Conservation (phyloP, 53 echinoderm and acorn worm genomes). For the Antedon mediterranea region DNA sequence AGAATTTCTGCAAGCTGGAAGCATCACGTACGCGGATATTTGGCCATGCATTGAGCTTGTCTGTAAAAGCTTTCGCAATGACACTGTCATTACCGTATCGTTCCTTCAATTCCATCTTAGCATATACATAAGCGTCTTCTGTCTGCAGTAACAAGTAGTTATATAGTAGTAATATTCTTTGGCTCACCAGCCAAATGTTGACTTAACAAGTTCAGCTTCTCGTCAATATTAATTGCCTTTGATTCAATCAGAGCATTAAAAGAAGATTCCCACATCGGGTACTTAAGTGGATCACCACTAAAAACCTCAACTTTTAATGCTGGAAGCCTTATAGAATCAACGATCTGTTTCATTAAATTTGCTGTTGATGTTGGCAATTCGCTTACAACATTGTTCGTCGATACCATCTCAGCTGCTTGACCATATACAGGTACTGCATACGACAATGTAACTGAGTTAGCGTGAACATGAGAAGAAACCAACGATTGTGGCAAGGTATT, state of each 20-base stretch:
- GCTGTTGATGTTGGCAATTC: too few species aligned
- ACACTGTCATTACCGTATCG: neutral
- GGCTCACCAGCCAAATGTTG: conserved; percentile 24
- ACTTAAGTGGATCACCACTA: conserved; percentile 26
- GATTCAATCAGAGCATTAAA: conserved; percentile 1
- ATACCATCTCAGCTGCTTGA: too few species aligned
- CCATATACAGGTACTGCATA: too few species aligned
- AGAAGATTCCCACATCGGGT: conserved; percentile 30
- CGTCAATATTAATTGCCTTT: neutral
- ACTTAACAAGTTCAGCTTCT: conserved; percentile 9
- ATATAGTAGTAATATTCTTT: neutral
- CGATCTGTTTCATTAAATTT: conserved; percentile 2
- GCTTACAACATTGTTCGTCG: too few species aligned
- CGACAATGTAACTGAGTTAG: too few species aligned
- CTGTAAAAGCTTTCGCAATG: conserved; percentile 8
- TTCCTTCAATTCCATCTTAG: conserved; percentile 7
- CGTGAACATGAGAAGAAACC: too few species aligned
- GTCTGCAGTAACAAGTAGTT: conserved; percentile 11
- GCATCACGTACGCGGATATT: conserved; percentile 17
- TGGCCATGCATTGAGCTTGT: conserved; percentile 17
- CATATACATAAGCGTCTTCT: conserved; percentile 4
- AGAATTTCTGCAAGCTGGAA: too few species aligned
- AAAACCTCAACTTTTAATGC: conserved; percentile 19
- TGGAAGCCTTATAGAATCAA: conserved; percentile 12
- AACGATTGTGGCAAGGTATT: too few species aligned